Evolutionary conservation across 2,888 invertebrate genomes (phyloP).

Genomic region (Lasioglossum marginatum): DNA sequence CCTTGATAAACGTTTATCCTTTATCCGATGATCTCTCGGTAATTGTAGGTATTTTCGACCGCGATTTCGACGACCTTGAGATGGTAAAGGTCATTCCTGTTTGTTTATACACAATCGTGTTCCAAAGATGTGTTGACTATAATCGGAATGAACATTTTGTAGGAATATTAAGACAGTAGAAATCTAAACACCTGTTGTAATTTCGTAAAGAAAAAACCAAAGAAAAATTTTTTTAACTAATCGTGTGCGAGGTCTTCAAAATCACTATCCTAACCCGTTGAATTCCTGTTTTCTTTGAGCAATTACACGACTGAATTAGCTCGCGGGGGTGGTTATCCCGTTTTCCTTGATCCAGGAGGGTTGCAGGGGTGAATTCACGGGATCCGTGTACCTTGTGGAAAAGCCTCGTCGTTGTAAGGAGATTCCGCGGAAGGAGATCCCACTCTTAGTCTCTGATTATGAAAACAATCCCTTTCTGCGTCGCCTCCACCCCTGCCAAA

Average conservation of each 20-base stretch:
- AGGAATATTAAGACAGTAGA: too few species aligned
- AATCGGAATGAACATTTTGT: not conserved
- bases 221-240: too few species aligned
- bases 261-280: not conserved
- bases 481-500: not conserved
- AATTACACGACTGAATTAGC: slow-evolving; percentile 46
- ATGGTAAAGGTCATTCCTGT: not conserved
- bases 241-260: not conserved
- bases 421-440: slow-evolving; percentile 46
- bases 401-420: slow-evolving; percentile 38
- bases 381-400: slow-evolving; percentile 39
- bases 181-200: too few species aligned
- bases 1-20: not conserved
- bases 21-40: not conserved
- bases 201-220: too few species aligned
- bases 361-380: slow-evolving; percentile 6
- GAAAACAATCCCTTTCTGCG: slow-evolving; percentile 65
- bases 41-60: not conserved
- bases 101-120: not conserved
- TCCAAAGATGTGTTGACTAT: not conserved
- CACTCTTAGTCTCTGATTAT: slow-evolving; percentile 61
- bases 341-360: slow-evolving; percentile 7
- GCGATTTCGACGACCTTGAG: not conserved
- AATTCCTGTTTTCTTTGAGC: not conserved
- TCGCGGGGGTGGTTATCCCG: not conserved